Evolutionary conservation across 1,140 invertebrate genomes (phyloP).

Genomic region (Cardiocondyla obscurior): DNA sequence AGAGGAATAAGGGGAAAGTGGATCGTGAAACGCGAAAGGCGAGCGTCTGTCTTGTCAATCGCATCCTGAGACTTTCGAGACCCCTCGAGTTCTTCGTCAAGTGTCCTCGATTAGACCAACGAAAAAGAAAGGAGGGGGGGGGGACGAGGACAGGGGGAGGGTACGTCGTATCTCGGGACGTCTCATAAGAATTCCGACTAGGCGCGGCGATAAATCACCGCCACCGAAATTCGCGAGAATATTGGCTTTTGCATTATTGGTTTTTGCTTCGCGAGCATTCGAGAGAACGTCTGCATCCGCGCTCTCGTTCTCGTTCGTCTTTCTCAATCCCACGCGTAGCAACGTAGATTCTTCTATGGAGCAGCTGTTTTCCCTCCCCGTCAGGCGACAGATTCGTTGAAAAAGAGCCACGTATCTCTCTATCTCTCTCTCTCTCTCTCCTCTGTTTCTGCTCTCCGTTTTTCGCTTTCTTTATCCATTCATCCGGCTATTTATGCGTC

Average conservation of each 20-base stretch:
- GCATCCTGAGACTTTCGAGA: not conserved
- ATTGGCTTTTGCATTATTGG: slow-evolving; percentile 69
- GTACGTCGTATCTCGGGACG: not conserved
- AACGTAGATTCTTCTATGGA: slow-evolving; percentile 7
- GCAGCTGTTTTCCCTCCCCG: slow-evolving; percentile 20
- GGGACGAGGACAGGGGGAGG: too few species aligned
- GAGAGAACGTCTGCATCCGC: slow-evolving; percentile 49
- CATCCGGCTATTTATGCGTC: not conserved
- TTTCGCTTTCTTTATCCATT: slow-evolving; percentile 2
- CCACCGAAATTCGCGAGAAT: slow-evolving; percentile 59
- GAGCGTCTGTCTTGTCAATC: not conserved
- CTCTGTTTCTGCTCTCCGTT: not conserved
- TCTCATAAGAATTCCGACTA: slow-evolving; percentile 35
- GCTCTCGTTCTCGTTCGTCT: slow-evolving; percentile 45
- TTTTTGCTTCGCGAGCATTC: slow-evolving; percentile 54
- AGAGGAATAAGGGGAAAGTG: not conserved
- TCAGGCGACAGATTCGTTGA: slow-evolving; percentile 4
- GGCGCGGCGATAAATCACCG: slow-evolving; percentile 56
- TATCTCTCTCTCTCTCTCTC: not conserved
- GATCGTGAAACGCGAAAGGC: not conserved
- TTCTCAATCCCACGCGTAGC: not conserved
- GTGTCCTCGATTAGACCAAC: slow-evolving; percentile 1
- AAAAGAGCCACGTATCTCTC: not conserved
- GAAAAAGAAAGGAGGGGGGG: not conserved
- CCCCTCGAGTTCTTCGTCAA: not conserved